Base-by-base conservation (phyloP, 92 coral and sea anemone species). In the Galaxea fascicularis region DNA sequence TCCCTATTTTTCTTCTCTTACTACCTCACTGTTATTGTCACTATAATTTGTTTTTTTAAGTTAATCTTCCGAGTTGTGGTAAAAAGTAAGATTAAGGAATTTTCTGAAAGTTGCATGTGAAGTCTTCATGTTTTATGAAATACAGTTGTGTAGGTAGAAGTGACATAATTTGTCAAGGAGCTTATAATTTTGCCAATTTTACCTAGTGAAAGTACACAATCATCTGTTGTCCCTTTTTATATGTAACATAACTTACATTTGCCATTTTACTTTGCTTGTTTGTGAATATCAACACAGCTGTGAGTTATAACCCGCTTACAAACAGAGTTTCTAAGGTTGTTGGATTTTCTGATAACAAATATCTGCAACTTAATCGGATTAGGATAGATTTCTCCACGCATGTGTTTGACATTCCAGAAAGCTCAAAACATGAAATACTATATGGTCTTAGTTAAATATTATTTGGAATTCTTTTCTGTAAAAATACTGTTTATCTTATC, bases 401-500 rank as follows among this genome's bases (percentile, higher is more conserved):
- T 65, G 63, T 65, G 16, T 79, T 79, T 77, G 12, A 39, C 62
- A 79, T 79, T 79, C 84, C 84, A 79, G 15, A 30, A 46, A 41
- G n/a, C 20, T 63, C 24, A 41, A 27, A 29, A 78, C 4, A 46
- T 47, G 84, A 79, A 79, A 79, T 67, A 26, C 74, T 79, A 79
- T 65, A 45, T 51, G 63, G 45, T 16, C 30, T 79, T 65, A 30
- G 31, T 51, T 27, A 27, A 49, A 49, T 79, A 64, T 49, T 52
- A 65, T n/a, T 65, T 60, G 65, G 27, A 65, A 79, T 35, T 51
- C 84, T 79, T 79, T 79, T 74, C 84, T 79, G 74, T 14, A 24
- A 24, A 44, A 77, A 59, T 58, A 21, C n/a, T 11, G 8, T 26
- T 41, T 16, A 47, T 49, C 84, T 65, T 62, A 29, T 65, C 73